Conservation (phyloP, 2,888 invertebrate genomes). For the Portevinia maculata region DNA sequence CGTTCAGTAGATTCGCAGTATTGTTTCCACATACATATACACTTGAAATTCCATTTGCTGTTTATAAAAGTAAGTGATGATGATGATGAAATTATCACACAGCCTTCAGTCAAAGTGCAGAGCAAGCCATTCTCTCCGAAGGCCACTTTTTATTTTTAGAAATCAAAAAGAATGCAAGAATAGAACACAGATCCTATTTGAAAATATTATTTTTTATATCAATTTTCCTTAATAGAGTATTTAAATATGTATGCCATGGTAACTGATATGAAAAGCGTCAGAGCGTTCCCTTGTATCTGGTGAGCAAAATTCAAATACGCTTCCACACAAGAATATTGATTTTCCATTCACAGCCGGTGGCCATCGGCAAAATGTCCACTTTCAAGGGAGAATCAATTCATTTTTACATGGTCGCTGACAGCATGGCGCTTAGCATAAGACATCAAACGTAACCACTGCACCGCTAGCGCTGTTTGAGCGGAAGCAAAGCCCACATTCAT, state of each 20-base stretch:
- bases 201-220: neutral
- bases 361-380: constrained; percentile 9
- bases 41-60: no score
- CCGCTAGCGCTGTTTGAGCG: constrained; percentile 13
- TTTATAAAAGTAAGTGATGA: no score
- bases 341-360: constrained; percentile 1
- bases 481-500: constrained; percentile 16
- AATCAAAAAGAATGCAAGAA: no score
- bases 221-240: neutral
- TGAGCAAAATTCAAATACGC: neutral
- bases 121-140: neutral
- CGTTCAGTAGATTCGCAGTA: no score
- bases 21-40: no score
- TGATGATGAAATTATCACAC: no score
- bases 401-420: constrained; percentile 35
- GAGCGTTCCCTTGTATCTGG: neutral
- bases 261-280: neutral
- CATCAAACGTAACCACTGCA: neutral
- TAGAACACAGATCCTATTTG: no score
- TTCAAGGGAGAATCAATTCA: constrained; percentile 43
- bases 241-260: neutral
- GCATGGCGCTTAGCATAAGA: neutral
- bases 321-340: constrained; percentile 29
- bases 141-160: no score
- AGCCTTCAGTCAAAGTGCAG: no score